These are phyloP conservation scores for Piaya cayana DNA, from an alignment of 2,113 vertebrate species.

Conservation along the genomic window DNA sequence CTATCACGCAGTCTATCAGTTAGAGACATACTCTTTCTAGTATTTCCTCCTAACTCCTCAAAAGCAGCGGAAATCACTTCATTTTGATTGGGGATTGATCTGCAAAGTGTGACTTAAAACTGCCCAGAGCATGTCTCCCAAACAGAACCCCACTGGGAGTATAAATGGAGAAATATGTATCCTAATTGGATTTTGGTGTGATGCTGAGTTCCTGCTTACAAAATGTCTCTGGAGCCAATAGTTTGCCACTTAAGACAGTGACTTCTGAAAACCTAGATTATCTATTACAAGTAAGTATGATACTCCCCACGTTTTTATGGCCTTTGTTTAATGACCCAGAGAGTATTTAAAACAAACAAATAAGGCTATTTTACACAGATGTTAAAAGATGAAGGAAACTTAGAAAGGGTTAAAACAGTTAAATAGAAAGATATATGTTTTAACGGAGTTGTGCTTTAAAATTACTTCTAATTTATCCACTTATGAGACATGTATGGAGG, in stretches of 20 bases:
- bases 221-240: not conserved
- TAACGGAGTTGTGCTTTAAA: slow-evolving; percentile 84
- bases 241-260: not conserved
- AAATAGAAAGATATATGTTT: slow-evolving; percentile 81
- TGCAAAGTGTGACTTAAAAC: not conserved
- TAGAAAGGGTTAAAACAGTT: slow-evolving; percentile 76
- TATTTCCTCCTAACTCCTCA: not conserved
- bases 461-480: slow-evolving; percentile 85
- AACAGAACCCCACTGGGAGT: not conserved
- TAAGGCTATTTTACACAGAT: slow-evolving; percentile 50
- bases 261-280: slow-evolving; percentile 44
- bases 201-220: not conserved
- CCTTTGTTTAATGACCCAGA: slow-evolving; percentile 43
- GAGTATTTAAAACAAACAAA: slow-evolving; percentile 62
- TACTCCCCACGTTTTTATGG: slow-evolving; percentile 23
- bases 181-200: not conserved
- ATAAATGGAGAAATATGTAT: not conserved
- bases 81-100: not conserved
- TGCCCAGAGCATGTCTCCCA: not conserved
- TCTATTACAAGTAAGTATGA: slow-evolving; percentile 28
- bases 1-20: not conserved
- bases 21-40: accelerated
- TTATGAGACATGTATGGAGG: slow-evolving; percentile 83
- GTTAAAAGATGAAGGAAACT: slow-evolving; percentile 25
- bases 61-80: not conserved